These are phyloP conservation scores for Epinotia brunnichana DNA, from an alignment of 2,888 invertebrate genomes.

Conservation along the genomic window DNA sequence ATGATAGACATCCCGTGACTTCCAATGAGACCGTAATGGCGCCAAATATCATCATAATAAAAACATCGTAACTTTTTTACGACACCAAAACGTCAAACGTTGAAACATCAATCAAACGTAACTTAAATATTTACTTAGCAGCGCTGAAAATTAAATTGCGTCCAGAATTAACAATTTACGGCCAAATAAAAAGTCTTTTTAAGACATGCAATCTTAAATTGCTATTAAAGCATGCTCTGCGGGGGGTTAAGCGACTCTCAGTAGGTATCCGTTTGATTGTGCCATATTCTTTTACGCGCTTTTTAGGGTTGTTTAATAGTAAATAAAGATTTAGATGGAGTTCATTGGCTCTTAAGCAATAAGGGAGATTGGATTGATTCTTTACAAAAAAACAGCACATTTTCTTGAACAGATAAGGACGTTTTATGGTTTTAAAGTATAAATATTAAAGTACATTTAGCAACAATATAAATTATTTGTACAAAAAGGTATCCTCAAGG, in stretches of 20 bases:
- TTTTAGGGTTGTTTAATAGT: conserved; percentile 44
- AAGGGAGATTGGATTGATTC: conserved; percentile 33
- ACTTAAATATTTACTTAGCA: conserved; percentile 31
- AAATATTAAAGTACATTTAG: conserved; percentile 34
- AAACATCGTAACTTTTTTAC: conserved; percentile 22
- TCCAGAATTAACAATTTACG: conserved; percentile 38
- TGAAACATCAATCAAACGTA: conserved; percentile 33
- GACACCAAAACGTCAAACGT: conserved; percentile 30
- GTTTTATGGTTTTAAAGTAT: conserved; percentile 26
- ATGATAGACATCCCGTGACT: conserved; percentile 35
- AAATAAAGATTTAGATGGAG: conserved; percentile 42
- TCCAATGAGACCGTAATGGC: conserved; percentile 25
- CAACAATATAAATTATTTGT: conserved; percentile 29
- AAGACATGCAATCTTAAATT: conserved; percentile 47
- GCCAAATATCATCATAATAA: conserved; percentile 22
- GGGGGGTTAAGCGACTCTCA: conserved; percentile 59
- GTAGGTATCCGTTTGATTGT: conserved; percentile 49
- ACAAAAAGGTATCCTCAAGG: conserved; percentile 41
- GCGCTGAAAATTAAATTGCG: conserved; percentile 31
- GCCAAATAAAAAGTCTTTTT: conserved; percentile 41
- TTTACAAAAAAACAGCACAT: neutral
- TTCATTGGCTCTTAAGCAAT: conserved; percentile 42
- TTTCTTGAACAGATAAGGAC: conserved; percentile 1
- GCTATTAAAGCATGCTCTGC: conserved; percentile 50
- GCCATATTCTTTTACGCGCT: conserved; percentile 43